Evolutionary conservation across 2,113 vertebrate species (phyloP).

Genomic region (Oceanodroma tethys): DNA sequence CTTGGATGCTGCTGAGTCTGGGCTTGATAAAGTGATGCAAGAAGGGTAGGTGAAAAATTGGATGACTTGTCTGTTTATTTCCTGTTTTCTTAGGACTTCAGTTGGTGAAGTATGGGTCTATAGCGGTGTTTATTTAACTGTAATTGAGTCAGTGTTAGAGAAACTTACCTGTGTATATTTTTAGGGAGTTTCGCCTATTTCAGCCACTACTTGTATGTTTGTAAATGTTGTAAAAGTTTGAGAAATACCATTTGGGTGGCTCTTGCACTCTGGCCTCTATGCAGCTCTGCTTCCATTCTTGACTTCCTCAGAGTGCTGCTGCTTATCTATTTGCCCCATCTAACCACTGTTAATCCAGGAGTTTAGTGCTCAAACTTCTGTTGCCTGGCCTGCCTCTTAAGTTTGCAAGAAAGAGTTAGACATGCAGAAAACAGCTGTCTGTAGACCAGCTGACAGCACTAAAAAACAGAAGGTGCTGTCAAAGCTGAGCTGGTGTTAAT

Average conservation of each 20-base stretch:
- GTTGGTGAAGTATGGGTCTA: background rate
- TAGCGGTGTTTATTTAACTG: background rate
- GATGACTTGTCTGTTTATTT: background rate
- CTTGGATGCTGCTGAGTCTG: background rate
- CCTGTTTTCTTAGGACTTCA: background rate
- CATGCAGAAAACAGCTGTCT: background rate
- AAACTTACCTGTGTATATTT: background rate
- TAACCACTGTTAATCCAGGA: background rate
- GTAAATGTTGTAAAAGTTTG: background rate
- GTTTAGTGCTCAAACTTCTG: background rate
- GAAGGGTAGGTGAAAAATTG: background rate
- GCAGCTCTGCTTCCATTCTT: background rate
- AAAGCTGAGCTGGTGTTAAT: background rate
- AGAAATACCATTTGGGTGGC: background rate
- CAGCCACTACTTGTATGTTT: background rate
- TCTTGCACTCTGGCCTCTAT: background rate
- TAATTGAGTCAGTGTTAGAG: background rate
- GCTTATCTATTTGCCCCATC: background rate
- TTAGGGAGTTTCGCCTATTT: background rate
- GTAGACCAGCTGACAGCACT: background rate
- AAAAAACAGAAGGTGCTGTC: background rate
- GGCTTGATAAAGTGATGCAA: background rate
- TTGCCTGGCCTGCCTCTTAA: background rate
- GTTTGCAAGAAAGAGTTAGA: too few species aligned
- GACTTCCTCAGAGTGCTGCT: background rate